Percentiles rank a stretch among this genome's conserved stretches.
Conservation (phyloP, 2,113 vertebrate genomes). For the Limanda limanda region DNA sequence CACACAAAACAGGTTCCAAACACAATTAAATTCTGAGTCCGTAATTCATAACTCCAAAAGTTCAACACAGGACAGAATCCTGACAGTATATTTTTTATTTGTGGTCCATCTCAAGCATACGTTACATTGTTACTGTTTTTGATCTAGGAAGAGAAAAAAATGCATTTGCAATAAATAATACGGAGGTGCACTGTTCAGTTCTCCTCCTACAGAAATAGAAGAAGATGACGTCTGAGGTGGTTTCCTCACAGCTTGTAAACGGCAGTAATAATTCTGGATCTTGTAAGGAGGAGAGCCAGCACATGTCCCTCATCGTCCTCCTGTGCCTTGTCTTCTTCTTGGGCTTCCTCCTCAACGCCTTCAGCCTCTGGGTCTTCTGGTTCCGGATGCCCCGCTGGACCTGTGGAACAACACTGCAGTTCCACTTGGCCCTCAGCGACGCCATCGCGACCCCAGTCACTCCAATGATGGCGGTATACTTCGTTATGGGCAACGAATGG, state of each 20-base stretch:
- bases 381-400: conserved; percentile 76
- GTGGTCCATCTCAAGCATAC: no score
- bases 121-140: no score
- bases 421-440: conserved; percentile 81
- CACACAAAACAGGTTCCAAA: no score
- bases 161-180: no score
- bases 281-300: conserved; percentile 12
- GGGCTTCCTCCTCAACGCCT: conserved; percentile 75
- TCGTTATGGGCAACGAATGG: conserved; percentile 69
- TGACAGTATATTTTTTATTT: no score
- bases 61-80: no score
- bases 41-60: no score
- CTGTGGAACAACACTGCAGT: conserved; percentile 77
- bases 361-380: conserved; percentile 79
- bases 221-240: background rate
- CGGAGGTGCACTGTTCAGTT: background rate
- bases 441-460: conserved; percentile 68
- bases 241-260: conserved; percentile 23
- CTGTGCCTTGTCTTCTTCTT: conserved; percentile 74
- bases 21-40: no score
- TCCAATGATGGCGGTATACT: conserved; percentile 73
- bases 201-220: background rate
- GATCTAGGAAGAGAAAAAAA: no score
- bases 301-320: conserved; percentile 59
- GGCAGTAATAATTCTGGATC: conserved; percentile 5